Evolutionary conservation across 2,113 vertebrate species (phyloP).

Genomic region (Isichthys henryi): DNA sequence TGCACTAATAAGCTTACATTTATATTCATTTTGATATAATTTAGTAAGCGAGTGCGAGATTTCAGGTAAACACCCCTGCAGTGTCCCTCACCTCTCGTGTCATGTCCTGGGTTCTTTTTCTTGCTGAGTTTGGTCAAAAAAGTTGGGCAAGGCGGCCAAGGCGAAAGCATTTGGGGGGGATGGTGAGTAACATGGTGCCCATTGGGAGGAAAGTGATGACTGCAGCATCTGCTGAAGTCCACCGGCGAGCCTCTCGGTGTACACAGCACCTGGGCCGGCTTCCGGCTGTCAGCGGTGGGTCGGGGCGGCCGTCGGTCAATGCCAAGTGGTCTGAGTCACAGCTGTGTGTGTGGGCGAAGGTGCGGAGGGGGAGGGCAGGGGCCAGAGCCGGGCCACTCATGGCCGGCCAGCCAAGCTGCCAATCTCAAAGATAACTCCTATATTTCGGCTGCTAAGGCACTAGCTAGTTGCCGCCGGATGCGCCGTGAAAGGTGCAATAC

Average conservation of each 20-base stretch:
- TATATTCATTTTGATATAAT: background rate
- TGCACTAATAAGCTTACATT: background rate
- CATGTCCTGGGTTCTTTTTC: background rate
- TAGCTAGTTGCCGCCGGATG: background rate
- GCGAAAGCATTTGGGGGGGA: background rate
- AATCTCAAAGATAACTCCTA: background rate
- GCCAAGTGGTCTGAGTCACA: conserved; percentile 1
- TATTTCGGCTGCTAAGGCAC: background rate
- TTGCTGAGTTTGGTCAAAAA: background rate
- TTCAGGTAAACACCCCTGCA: background rate
- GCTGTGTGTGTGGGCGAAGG: background rate
- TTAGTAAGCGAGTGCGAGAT: background rate
- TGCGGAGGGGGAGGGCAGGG: background rate
- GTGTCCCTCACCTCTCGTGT: background rate
- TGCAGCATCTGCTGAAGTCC: background rate
- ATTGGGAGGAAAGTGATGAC: background rate
- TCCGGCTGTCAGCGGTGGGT: background rate
- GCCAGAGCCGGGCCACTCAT: background rate
- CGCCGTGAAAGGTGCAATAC: background rate
- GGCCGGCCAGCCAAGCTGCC: background rate
- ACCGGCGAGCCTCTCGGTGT: background rate
- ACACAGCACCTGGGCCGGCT: background rate
- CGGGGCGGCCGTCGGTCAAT: background rate
- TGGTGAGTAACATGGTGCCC: background rate
- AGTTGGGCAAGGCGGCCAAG: background rate